Base-by-base conservation (phyloP, 92 coral and sea anemone genomes). In the Anthopleura xanthogrammica region DNA sequence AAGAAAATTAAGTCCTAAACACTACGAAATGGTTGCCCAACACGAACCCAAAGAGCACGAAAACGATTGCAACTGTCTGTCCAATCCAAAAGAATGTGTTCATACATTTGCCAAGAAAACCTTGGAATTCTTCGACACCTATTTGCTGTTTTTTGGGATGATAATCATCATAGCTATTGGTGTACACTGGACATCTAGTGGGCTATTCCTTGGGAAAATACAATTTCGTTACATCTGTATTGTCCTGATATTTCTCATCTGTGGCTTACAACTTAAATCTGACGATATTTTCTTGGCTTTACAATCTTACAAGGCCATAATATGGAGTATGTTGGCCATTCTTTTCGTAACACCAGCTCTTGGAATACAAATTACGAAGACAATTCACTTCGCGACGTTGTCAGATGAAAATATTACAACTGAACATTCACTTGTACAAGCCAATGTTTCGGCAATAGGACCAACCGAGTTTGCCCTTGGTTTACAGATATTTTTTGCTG, bases 391-490 rank as follows among this genome's bases (percentile, higher is more conserved):
- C 80, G 98, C 94, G 5, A 94, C 97, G 20, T 83, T 85, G 73
- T 77, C 92, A 2, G 86, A 89, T 72, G 92, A 93, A 57, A 91
- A 93, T 73, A 76, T 88, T 80, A 90, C 90, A 12, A 90, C 92
- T 1, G 80, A 85, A 11, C 88, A 88, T n/a, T 92, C 98, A n/a
- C 83, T 88, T 10, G 97, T 94, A 24, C 82, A 85, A n/a, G 97
- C 95, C 40, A 93, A 93, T 68, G 93, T 93, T 60, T 92, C 98
- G 9, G 98, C 95, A 5, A 93, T 93, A 19, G 99, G 99, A 36
- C 99, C 99, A 5, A 92, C 98, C 16, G 99, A 97, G 82, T 94
- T 97, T 64, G 97, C 95, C 20, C 78, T 94, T 68, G 99, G 98
- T 0, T 85, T 97, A 39, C 93, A 97, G 75, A 89, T 95, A 19